Evolutionary conservation across 2,888 invertebrate species (phyloP).

Genomic region (Pasiphila rectangulata): DNA sequence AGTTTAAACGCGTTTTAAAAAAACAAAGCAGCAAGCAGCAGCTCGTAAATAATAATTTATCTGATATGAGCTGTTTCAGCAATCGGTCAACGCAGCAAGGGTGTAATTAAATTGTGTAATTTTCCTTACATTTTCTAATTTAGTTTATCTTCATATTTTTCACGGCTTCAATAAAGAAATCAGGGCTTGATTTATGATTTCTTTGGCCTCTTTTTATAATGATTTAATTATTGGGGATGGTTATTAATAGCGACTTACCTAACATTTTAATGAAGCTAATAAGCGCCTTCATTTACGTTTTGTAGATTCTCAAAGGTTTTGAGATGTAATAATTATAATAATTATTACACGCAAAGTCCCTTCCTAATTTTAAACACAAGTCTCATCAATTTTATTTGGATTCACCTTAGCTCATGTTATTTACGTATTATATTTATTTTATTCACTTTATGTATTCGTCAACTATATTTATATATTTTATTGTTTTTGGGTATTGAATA

Average conservation of each 20-base stretch:
- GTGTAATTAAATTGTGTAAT: constrained; percentile 6
- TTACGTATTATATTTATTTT: too few relatives aligned
- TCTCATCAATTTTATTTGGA: too few relatives aligned
- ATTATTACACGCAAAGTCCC: too few relatives aligned
- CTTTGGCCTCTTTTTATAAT: not conserved
- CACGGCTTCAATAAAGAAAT: constrained; percentile 6
- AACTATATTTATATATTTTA: too few relatives aligned
- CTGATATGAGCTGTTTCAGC: constrained; percentile 8
- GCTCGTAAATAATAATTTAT: not conserved
- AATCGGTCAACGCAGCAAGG: constrained; percentile 8
- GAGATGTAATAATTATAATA: too few relatives aligned
- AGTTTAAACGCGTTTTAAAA: not conserved
- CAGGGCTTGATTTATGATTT: not conserved
- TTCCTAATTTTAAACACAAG: too few relatives aligned
- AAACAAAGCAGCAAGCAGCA: not conserved
- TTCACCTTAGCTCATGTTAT: too few relatives aligned
- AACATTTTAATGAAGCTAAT: too few relatives aligned
- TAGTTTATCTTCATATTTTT: constrained; percentile 6
- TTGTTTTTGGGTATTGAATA: too few relatives aligned
- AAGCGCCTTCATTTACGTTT: too few relatives aligned
- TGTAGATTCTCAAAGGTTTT: too few relatives aligned
- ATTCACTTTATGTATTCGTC: too few relatives aligned
- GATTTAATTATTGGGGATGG: not conserved
- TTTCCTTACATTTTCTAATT: constrained; percentile 1
- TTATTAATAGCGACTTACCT: not conserved